Conservation (phyloP, 2,797 vertebrate species). For the Caiman crocodilus region DNA sequence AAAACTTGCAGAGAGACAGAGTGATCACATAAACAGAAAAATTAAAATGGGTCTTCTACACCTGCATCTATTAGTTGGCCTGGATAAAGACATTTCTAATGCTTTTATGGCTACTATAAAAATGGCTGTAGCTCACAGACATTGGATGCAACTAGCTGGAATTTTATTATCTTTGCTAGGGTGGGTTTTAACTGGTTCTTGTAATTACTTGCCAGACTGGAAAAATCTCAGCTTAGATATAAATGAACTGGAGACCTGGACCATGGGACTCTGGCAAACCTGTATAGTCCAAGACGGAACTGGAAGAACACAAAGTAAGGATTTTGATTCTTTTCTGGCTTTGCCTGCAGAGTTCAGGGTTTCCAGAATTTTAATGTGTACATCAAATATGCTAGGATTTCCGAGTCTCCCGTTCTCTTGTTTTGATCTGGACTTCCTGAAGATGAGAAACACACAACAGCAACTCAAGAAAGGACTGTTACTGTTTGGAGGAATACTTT, state of each 20-base stretch:
- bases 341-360: slow-evolving; percentile 85
- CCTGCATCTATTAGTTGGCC: not conserved
- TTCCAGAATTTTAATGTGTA: slow-evolving; percentile 84
- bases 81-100: not conserved
- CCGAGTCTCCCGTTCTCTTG: slow-evolving; percentile 79
- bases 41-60: too few relatives aligned
- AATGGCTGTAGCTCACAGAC: not conserved
- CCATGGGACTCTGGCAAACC: slow-evolving; percentile 86
- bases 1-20: not conserved
- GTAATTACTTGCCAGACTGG: slow-evolving; percentile 76
- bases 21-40: too few relatives aligned
- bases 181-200: slow-evolving; percentile 56
- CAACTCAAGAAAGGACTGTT: slow-evolving; percentile 81
- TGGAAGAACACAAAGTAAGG: slow-evolving; percentile 83
- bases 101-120: not conserved
- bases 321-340: slow-evolving; percentile 86
- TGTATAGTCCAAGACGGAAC: slow-evolving; percentile 85
- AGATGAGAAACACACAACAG: slow-evolving; percentile 66
- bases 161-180: slow-evolving; percentile 58
- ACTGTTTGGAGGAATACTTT: slow-evolving; percentile 81
- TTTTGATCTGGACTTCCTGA: slow-evolving; percentile 84
- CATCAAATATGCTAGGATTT: slow-evolving; percentile 81
- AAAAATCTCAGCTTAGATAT: slow-evolving; percentile 89
- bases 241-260: slow-evolving; percentile 89
- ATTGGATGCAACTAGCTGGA: slow-evolving; percentile 10